A percentile compares a stretch with the other conserved stretches of the same genome.
Evolutionary conservation across 2,797 vertebrate genomes (phyloP).

Genomic region (Ispidina lecontei): DNA sequence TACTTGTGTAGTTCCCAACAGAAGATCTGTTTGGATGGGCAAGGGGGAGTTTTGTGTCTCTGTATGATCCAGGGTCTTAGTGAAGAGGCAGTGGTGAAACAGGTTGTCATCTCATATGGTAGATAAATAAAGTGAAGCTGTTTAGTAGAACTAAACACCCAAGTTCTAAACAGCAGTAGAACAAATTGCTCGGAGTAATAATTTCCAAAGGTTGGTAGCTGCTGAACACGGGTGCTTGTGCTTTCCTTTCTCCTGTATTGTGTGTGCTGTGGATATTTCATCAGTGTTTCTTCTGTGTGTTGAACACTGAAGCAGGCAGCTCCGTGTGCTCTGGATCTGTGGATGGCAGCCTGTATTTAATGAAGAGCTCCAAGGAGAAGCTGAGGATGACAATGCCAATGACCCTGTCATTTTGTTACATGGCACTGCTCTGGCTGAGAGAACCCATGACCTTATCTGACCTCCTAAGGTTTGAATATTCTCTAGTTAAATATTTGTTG

Average conservation of each 20-base stretch:
- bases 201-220: not conserved
- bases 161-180: not conserved
- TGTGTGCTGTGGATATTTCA: not conserved
- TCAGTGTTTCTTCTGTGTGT: not conserved
- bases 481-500: not conserved
- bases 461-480: conserved; percentile 85
- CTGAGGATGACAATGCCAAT: conserved; percentile 85
- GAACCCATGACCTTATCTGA: conserved; percentile 88
- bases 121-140: not conserved
- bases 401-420: conserved; percentile 88
- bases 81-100: not conserved
- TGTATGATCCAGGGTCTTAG: not conserved
- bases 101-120: not conserved
- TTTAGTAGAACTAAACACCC: not conserved
- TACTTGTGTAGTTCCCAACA: not conserved
- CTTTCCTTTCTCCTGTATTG: not conserved
- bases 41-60: not conserved
- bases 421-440: conserved; percentile 88
- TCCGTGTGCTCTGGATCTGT: conserved; percentile 80
- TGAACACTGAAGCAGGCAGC: conserved; percentile 42
- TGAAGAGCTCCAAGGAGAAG: not conserved
- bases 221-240: not conserved
- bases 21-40: not conserved
- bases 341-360: conserved; percentile 73
- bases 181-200: not conserved